Evolutionary conservation across 1,140 invertebrate genomes (phyloP).

Genomic region (Drosophila rufa): DNA sequence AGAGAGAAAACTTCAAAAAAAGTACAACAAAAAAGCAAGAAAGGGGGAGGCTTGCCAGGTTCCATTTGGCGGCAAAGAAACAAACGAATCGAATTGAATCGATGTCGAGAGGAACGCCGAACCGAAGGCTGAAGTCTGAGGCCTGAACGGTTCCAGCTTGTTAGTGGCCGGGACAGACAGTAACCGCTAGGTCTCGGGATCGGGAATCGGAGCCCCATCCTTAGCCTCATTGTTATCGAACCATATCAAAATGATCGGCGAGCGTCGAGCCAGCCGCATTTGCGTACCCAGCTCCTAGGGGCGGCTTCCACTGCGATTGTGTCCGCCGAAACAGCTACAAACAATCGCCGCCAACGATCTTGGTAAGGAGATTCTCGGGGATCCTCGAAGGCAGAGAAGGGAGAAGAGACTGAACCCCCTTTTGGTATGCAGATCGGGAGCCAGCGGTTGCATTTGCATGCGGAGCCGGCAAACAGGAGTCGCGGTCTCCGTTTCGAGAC

Average conservation of each 20-base stretch:
- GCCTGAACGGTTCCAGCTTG: constrained; percentile 62
- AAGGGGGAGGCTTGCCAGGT: constrained; percentile 13
- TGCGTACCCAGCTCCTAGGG: constrained; percentile 63
- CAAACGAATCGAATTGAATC: constrained; percentile 62
- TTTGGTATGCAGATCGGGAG: constrained; percentile 79
- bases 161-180: constrained; percentile 67
- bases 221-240: constrained; percentile 76
- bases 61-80: constrained; percentile 63
- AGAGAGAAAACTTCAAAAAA: background rate
- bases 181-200: constrained; percentile 50
- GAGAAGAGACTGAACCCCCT: constrained; percentile 16
- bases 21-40: background rate
- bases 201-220: constrained; percentile 23
- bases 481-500: constrained; percentile 22
- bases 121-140: constrained; percentile 46
- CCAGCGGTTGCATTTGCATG: constrained; percentile 68
- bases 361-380: constrained; percentile 26
- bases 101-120: constrained; percentile 45
- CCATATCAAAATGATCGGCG: constrained; percentile 81
- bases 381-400: background rate
- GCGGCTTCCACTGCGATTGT: constrained; percentile 50
- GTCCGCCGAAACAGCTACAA: constrained; percentile 68
- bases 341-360: constrained; percentile 81
- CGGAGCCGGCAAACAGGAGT: constrained; percentile 34
- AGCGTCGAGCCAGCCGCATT: constrained; percentile 67